Evolutionary conservation across 92 coral and sea anemone species (phyloP).

Genomic region (Muricea muricata): DNA sequence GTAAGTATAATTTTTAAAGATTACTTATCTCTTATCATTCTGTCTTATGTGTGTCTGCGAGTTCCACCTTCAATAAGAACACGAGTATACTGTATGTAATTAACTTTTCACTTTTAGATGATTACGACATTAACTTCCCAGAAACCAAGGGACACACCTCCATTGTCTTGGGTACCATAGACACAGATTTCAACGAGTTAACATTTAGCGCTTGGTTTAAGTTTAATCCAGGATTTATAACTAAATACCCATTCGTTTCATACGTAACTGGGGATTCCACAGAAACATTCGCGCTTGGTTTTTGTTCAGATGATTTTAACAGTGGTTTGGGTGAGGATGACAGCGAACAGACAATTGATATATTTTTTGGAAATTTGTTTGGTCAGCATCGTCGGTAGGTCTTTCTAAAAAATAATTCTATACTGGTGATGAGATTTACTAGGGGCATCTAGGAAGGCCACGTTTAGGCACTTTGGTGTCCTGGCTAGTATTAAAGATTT

Average conservation of each 20-base stretch:
- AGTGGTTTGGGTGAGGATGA: no score
- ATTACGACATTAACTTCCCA: not conserved
- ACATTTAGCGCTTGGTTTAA: constrained; percentile 8
- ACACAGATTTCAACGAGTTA: not conserved
- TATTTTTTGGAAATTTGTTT: not conserved
- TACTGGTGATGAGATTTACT: no score
- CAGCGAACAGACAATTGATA: not conserved
- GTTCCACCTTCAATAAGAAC: no score
- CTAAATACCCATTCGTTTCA: not conserved
- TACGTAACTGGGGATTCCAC: not conserved
- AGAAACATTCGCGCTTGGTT: not conserved
- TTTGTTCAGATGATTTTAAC: not conserved
- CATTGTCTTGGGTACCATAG: not conserved
- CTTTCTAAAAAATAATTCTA: not conserved
- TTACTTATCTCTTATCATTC: no score
- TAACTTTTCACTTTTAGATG: constrained; percentile 11
- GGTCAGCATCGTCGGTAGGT: not conserved
- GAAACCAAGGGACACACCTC: not conserved
- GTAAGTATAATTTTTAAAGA: no score
- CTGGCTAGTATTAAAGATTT: no score
- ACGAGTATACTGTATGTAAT: no score
- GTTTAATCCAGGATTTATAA: not conserved
- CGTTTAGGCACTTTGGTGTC: no score
- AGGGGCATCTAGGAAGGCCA: no score
- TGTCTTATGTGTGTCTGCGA: no score